phyloP scores from a whole-genome alignment of 2,888 invertebrate species.

The Xanthorhoe spadicearia region DNA sequence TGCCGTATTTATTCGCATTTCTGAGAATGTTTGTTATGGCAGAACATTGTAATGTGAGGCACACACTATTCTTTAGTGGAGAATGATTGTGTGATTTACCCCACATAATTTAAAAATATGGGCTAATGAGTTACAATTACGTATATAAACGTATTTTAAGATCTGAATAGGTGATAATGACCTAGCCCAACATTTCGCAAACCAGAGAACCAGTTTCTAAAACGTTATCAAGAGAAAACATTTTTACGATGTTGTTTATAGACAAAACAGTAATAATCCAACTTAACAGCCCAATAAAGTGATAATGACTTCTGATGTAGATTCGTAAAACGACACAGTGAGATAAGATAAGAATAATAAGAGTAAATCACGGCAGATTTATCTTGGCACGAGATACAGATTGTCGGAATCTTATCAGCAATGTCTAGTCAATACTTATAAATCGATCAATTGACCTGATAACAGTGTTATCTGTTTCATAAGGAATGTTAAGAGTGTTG shows the following conservation, averaged over 20 bases:
- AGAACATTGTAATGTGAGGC: slow-evolving; percentile 20
- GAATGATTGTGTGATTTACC: background rate
- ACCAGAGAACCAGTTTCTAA: slow-evolving; percentile 2
- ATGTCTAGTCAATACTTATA: background rate
- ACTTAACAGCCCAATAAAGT: slow-evolving; percentile 14
- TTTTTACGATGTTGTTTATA: slow-evolving; percentile 6
- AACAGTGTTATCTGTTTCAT: background rate
- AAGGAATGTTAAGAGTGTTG: background rate
- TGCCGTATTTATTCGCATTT: slow-evolving; percentile 30
- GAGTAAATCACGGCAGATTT: slow-evolving; percentile 25
- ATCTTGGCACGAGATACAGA: slow-evolving; percentile 22
- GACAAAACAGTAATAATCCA: slow-evolving; percentile 7
- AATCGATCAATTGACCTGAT: background rate
- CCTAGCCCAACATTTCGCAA: slow-evolving; percentile 15
- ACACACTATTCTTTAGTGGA: slow-evolving; percentile 14
- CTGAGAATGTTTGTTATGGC: slow-evolving; percentile 30
- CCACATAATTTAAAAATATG: background rate
- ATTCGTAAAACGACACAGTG: slow-evolving; percentile 2
- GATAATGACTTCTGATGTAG: slow-evolving; percentile 21
- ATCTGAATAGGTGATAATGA: background rate
- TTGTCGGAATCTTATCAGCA: background rate
- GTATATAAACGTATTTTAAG: background rate
- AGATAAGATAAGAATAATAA: slow-evolving; percentile 21
- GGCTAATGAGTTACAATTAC: background rate
- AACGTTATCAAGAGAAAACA: background rate